These are phyloP conservation scores for Cotesia glomerata DNA, from an alignment of 1,140 invertebrate species.

Conservation along the genomic window DNA sequence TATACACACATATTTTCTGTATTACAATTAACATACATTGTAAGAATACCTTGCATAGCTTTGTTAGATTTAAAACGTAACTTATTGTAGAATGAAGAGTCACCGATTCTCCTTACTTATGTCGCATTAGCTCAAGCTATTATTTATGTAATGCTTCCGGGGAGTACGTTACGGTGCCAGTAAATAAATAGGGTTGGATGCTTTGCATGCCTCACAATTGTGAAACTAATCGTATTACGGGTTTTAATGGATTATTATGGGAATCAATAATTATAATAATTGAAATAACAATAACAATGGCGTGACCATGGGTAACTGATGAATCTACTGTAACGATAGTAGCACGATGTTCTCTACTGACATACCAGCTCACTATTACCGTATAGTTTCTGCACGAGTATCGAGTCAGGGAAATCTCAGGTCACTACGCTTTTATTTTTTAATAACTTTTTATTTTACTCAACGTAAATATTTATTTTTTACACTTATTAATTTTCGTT, in stretches of 20 bases:
- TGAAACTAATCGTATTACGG: constrained; percentile 45
- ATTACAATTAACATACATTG: no score
- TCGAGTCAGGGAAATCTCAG: background rate
- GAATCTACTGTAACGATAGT: background rate
- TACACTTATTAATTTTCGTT: background rate
- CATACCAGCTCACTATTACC: background rate
- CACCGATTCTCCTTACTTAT: constrained; percentile 5
- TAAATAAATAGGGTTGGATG: constrained; percentile 29
- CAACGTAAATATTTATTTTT: background rate
- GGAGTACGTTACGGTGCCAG: background rate
- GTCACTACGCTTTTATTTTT: background rate
- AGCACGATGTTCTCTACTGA: background rate
- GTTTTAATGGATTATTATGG: constrained; percentile 47
- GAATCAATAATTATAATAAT: constrained; percentile 56
- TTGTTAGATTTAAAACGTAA: background rate
- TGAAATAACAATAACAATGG: constrained; percentile 54
- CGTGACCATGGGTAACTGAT: constrained; percentile 36
- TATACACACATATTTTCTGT: no score
- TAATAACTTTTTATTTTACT: background rate
- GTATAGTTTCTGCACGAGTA: background rate
- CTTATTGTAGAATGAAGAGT: background rate
- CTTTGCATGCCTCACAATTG: constrained; percentile 33
- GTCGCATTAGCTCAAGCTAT: constrained; percentile 24
- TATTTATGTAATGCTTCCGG: constrained; percentile 27
- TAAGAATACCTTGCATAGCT: no score